phyloP scores from a whole-genome alignment of 2,797 vertebrate genomes.

The Rhodeus uyekii region DNA sequence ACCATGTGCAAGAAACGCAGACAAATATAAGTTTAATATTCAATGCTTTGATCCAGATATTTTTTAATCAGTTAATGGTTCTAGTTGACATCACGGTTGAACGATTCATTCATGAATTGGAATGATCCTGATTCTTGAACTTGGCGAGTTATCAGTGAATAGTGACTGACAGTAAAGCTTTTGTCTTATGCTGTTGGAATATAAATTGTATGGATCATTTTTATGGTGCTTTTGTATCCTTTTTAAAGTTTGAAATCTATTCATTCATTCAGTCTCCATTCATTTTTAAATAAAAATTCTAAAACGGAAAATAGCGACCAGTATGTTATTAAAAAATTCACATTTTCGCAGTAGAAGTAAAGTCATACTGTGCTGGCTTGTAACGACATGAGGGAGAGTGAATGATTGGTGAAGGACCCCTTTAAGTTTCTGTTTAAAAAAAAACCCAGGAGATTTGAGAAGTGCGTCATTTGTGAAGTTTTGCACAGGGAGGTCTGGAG shows the following conservation, averaged over 20 bases:
- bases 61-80: neutral
- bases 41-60: neutral
- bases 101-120: neutral
- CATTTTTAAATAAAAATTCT: neutral
- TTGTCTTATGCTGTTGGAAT: neutral
- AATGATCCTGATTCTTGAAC: neutral
- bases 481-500: slow-evolving; percentile 19
- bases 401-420: neutral
- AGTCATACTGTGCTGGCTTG: neutral
- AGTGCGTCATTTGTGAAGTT: slow-evolving; percentile 51
- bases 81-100: too few relatives aligned
- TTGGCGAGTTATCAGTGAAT: neutral
- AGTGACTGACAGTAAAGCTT: neutral
- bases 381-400: neutral
- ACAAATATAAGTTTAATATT: neutral
- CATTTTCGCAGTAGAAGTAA: neutral
- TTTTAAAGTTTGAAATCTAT: neutral
- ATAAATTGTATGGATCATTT: neutral
- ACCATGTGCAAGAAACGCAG: neutral
- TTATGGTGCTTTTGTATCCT: neutral
- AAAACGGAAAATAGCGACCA: neutral
- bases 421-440: neutral
- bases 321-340: neutral
- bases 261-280: neutral
- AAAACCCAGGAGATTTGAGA: neutral